Evolutionary conservation across 2,888 invertebrate species (phyloP), one percentile per base, ranked within the genome.

Genomic region (Elysia crispata): DNA sequence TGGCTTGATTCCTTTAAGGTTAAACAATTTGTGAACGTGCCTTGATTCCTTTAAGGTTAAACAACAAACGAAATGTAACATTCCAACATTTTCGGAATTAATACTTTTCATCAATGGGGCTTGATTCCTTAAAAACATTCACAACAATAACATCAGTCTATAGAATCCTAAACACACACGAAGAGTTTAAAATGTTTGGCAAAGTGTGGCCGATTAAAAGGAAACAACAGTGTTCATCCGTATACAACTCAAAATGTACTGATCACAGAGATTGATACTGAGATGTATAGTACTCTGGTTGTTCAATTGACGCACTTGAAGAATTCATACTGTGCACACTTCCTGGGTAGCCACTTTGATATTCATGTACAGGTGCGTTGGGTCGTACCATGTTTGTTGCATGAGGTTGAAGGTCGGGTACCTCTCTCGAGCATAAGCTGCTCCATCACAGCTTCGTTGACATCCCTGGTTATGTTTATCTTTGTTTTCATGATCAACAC

Each of bases 361-460:
- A 64, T 64, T 64, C 64, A 54, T 54, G 18, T 54, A 15, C 54
- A 64, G 64, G 64, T 11, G 64, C 13, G 13, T 11, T 64, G 64
- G 13, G 64, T 64, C 18, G 64, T 64, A 23, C 64, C 64, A 64
- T 64, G 64, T 64, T 20, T 64, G 64, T 64, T 64, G n/a, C n/a
- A n/a, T n/a, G 64, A 64, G 23, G 64, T 64, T 64, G 64, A 64
- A 64, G 64, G 64, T 23, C 23, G 64, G 64, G 64, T 23, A 64
- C 64, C 64, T 64, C 64, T 64, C 18, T 64, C 64, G 13, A 64
- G 64, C 64, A 64, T 64, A 23, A 64, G 64, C 64, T 64, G 64
- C 13, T 64, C 64, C 64, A 64, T 64, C 64, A 64, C 64, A 64
- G 64, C 64, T 20, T 64, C 64, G 64, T n/a, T n/a, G 64, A 64